These are phyloP conservation scores for Drosophila melanogaster DNA, from an alignment of 1,140 invertebrate species.

Conservation along the genomic window Release_6_plus_ISO1_MT NT_033777.3:20314001-20314500, in stretches of 20 bases:
- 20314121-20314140: background rate
- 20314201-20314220: too few relatives aligned
- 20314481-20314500: constrained; percentile 18
- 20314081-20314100: background rate
- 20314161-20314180: too few relatives aligned
- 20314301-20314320: constrained; percentile 7
- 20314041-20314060: constrained; percentile 7
- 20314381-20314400: constrained; percentile 71
- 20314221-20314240: background rate
- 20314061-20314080: background rate
- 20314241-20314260: constrained; percentile 15
- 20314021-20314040: constrained; percentile 33
- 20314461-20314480: constrained; percentile 37
- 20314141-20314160: too few relatives aligned
- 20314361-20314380: constrained; percentile 75
- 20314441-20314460: constrained; percentile 13
- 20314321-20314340: background rate
- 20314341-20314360: constrained; percentile 65
- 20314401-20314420: constrained; percentile 15
- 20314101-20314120: background rate
- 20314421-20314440: constrained; percentile 7
- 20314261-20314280: constrained; percentile 50
- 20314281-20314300: constrained; percentile 46
- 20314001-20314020: constrained; percentile 23
- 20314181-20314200: too few relatives aligned